Evolutionary conservation across 2,113 vertebrate genomes (phyloP).

Genomic region (Chrysochloris asiatica): DNA sequence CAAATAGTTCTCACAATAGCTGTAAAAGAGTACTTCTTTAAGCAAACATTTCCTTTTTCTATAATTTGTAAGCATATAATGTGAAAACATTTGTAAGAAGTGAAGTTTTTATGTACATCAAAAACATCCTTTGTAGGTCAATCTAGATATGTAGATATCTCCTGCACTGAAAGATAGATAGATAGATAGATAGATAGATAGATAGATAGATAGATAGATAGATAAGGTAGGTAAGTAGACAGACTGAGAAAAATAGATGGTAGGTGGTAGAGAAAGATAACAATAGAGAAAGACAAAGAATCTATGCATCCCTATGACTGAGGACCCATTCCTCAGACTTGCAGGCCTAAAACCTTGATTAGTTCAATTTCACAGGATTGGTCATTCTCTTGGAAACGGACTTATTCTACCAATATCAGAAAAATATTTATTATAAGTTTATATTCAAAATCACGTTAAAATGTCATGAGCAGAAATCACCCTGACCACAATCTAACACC

Average conservation of each 20-base stretch:
- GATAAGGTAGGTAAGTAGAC: background rate
- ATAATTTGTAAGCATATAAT: background rate
- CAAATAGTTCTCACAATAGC: background rate
- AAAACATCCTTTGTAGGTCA: background rate
- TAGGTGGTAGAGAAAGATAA: background rate
- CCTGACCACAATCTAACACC: background rate
- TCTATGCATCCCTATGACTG: background rate
- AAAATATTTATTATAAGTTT: conserved; percentile 2
- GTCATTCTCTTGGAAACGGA: background rate
- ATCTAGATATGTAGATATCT: background rate
- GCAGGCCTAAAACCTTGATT: background rate
- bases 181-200: background rate
- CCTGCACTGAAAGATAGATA: background rate
- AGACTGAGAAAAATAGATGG: too few species aligned
- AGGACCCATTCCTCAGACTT: background rate
- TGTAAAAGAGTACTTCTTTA: background rate
- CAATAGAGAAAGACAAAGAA: too few species aligned
- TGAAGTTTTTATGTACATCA: background rate
- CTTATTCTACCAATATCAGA: background rate
- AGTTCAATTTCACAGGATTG: conserved; percentile 21
- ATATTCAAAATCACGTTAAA: conserved; percentile 3
- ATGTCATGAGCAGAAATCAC: background rate
- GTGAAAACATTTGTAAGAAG: background rate
- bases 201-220: background rate
- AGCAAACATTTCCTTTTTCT: background rate